Evolutionary conservation across 2,113 vertebrate species (phyloP), one percentile per base, ranked within the genome.

Genomic region (Odobenus rosmarus): DNA sequence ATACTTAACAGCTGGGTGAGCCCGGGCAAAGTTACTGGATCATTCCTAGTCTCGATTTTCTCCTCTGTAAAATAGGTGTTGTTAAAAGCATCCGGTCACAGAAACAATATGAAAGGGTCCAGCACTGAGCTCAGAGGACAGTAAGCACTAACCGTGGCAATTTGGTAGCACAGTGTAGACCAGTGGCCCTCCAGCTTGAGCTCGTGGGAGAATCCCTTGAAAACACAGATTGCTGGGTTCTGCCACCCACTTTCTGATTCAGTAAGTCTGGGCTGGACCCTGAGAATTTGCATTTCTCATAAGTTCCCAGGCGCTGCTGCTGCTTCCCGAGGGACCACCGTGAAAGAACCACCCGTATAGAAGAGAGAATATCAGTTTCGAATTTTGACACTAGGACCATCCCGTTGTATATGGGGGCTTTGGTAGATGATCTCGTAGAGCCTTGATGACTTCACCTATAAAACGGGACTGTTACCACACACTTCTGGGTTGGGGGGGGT

Each of bases 81-180:
- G 26, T 64, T 96, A 88, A 71, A 39, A 61, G 46, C 46, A 46
- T 46, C 46, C 46, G 74, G 8, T 36, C 57, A 84, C 79, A 94
- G 84, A 83, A 39, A 14, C 10, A 9, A 16, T 3, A 14, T 11
- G 19, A 36, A 84, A 55, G 15, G 28, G 36, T 72, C 36, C 7
- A 23, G 36, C 21, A 1, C 16, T 0, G 6, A 76, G 46, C 64
- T 88, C 28, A 55, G 88, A 61, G 19, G 36, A 15, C 14, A 42
- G 24, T 2, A 80, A 74, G 15, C 23, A 6, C 12, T 28, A 10
- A 8, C 39, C 3, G 19, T 24, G 49, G 59, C 46, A 7, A 59
- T 1, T 9, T 18, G 72, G 28, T 23, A 9, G 13, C 4, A 1
- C 0, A 0, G 15, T 7, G 24, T 13, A 39, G 33, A 62, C 24